These are phyloP conservation scores for Heliconius eleuchia DNA, from an alignment of 1,140 invertebrate species.

Conservation along the genomic window DNA sequence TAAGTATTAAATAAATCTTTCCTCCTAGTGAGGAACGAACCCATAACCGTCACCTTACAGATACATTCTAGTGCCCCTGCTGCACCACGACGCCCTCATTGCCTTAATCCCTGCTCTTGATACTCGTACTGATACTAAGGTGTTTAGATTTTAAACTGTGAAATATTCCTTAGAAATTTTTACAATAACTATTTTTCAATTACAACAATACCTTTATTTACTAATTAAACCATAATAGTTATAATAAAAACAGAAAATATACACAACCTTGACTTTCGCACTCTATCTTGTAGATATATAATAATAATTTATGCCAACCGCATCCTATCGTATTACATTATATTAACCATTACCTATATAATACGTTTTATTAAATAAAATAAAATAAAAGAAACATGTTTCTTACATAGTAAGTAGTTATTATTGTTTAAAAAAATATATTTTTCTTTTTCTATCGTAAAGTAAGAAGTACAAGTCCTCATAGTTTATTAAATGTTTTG, in stretches of 20 bases:
- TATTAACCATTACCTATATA: background rate
- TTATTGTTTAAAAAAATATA: too few species aligned
- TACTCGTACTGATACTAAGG: too few species aligned
- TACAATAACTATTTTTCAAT: background rate
- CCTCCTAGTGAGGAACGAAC: too few species aligned
- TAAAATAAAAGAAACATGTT: background rate
- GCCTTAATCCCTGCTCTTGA: too few species aligned
- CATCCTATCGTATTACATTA: background rate
- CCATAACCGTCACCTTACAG: too few species aligned
- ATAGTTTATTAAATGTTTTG: background rate
- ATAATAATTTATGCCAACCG: conserved; percentile 7
- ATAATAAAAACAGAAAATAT: background rate
- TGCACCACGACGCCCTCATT: too few species aligned
- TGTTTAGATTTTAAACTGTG: too few species aligned
- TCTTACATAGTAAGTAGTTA: too few species aligned
- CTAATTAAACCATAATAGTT: background rate
- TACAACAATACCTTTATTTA: background rate
- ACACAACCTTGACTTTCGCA: background rate
- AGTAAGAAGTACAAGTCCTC: background rate
- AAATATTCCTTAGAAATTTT: too few species aligned
- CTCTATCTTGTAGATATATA: background rate
- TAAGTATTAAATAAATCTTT: too few species aligned
- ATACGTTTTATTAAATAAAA: background rate
- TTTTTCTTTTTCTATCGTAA: too few species aligned
- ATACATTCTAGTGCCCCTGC: too few species aligned